Percentiles rank a stretch among this genome's conserved stretches.
Evolutionary conservation across 2,113 vertebrate species (phyloP).

Genomic region (Boulengeromyrus knoepffleri): DNA sequence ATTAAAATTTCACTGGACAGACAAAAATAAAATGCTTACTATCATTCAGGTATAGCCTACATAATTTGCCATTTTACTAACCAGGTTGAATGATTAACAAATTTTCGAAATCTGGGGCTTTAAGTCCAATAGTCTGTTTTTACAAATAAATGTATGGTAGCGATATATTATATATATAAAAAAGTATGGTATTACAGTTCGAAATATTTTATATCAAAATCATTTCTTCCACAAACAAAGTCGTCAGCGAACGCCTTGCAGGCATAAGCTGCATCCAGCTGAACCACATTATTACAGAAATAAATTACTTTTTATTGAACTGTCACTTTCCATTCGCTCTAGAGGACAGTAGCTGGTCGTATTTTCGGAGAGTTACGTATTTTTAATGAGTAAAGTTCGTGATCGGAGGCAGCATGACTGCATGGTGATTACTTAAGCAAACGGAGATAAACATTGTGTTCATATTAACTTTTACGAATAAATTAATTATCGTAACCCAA

Average conservation of each 20-base stretch:
- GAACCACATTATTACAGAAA: neutral
- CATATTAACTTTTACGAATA: neutral
- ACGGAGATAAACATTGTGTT: neutral
- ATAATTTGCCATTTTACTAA: neutral
- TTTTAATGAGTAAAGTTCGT: conserved; percentile 4
- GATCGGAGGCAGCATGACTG: neutral
- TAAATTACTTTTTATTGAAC: conserved; percentile 3
- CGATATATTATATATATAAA: neutral
- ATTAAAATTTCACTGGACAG: neutral
- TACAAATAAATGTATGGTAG: neutral
- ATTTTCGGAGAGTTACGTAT: neutral
- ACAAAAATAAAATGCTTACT: neutral
- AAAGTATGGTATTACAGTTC: neutral
- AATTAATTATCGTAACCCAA: neutral
- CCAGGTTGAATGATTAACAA: neutral
- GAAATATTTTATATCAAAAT: neutral
- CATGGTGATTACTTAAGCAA: neutral
- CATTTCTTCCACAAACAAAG: neutral
- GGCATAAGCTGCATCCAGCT: neutral
- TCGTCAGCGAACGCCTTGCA: neutral
- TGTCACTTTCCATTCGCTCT: conserved; percentile 1
- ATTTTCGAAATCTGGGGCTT: neutral
- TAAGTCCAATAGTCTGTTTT: neutral
- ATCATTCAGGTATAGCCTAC: neutral
- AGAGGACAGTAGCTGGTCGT: neutral